Evolutionary conservation across 2,888 invertebrate genomes (phyloP), one percentile per base, ranked within the genome.

Genomic region (Meliscaeva auricollis): DNA sequence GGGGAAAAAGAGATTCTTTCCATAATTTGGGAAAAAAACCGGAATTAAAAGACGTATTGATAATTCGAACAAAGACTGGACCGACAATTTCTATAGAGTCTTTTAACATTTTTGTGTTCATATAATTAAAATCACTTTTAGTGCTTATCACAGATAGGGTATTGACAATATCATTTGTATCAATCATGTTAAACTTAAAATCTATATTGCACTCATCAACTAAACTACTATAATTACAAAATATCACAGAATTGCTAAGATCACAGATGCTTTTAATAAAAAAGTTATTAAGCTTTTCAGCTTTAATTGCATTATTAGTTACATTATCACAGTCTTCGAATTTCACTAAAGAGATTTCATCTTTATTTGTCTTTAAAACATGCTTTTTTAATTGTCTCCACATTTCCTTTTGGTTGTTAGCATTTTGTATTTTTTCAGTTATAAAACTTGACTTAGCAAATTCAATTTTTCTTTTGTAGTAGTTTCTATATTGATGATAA

Each of bases 181-280:
- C 6, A 17, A n/a, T 46, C n/a, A 46, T 9, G 26, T 15, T 38
- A 44, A 60, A 60, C 32, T 64, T 62, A 64, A 64, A 64, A 30
- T 32, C 8, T 20, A 48, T 64, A 64, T 64, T 64, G 64, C 46
- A 64, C 64, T 64, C 64, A 13, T 64, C 20, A 1, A 64, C 11
- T 32, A 48, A 46, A 64, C 17, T 32, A 15, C 15, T 11, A 48
- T 64, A 64, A 26, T 64, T 44, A 3, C 5, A 9, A 32, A 30
- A 64, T 32, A 48, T 64, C 30, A 41, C 41, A 44, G 60, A 60
- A 38, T 58, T 20, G 8, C 13, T 41, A 3, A 15, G 56, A 56
- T 56, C 15, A 56, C 5, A 35, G 15, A 56, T 35, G 8, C 22
- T 54, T 54, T 54, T 22, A 30, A 54, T 11, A 52, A 52, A 22